Conservation (phyloP, 2,797 vertebrate genomes). For the Myotis planiceps region DNA sequence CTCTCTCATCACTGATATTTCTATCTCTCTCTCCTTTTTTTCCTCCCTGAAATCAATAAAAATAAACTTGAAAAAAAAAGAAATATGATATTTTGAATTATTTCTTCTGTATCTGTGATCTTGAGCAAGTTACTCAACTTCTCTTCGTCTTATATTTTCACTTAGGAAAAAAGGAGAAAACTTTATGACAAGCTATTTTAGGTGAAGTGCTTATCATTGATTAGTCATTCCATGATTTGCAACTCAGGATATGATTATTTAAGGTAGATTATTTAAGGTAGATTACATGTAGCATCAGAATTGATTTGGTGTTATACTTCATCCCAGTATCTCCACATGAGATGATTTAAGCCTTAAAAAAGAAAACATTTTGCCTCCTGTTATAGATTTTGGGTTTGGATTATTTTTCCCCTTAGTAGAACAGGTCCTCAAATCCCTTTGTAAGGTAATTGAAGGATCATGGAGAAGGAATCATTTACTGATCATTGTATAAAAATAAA, state of each 20-base stretch:
- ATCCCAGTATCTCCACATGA: not conserved
- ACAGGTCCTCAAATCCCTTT: not conserved
- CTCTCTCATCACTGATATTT: too few relatives aligned
- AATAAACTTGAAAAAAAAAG: too few relatives aligned
- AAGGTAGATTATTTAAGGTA: not conserved
- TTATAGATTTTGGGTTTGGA: not conserved
- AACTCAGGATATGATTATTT: not conserved
- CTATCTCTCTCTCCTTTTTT: too few relatives aligned
- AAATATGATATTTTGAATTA: not conserved
- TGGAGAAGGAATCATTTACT: not conserved
- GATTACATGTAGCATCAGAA: not conserved
- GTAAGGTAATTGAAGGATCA: not conserved
- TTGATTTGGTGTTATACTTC: not conserved
- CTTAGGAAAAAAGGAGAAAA: not conserved
- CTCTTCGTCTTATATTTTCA: not conserved
- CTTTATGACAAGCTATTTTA: not conserved
- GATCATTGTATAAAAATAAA: not conserved
- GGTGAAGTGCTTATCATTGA: not conserved
- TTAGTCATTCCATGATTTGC: not conserved
- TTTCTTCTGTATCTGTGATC: not conserved
- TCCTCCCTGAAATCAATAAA: too few relatives aligned
- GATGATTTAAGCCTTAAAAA: not conserved
- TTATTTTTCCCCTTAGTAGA: not conserved
- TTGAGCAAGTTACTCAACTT: not conserved
- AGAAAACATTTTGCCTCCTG: not conserved